Base-by-base conservation (phyloP, 2,113 vertebrate species). In the Gymnarchus niloticus region DNA sequence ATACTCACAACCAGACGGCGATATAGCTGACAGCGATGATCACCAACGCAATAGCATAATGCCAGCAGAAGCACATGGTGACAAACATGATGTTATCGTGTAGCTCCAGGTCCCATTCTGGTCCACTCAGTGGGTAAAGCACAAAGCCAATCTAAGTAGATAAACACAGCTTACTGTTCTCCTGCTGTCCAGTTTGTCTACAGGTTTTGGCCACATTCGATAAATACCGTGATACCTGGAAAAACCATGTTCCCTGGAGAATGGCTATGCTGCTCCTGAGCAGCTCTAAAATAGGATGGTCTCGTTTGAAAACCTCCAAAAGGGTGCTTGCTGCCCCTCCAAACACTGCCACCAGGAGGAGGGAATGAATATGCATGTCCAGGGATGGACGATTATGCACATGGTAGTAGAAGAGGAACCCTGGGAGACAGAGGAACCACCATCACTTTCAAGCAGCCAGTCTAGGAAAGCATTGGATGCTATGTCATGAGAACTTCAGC, bases 21-120 rank as follows among this genome's bases (percentile, higher is more conserved):
- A 80, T 80, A 84, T 94, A 95, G 85, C 91, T 95, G 23, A 90
- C 0, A 0, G 87, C 82, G 48, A 95, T 88, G 25, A 97, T 65
- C 46, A 93, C 84, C 81, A 96, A 28, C 0, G 97, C 93, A 0
- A 90, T 90, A 1, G 95, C 90, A 52, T 95, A 93, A 91, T 99
- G 98, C 98, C 98, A 99, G 91, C 97, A 98, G 93, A 97, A 99
- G 88, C 98, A 99, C 97, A 99, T 97, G 0, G 97, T 98, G 91
- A 98, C 89, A 54, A 99, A 99, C 96, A 98, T 99, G 90, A 97
- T 56, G 90, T 99, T 99, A 51, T 0, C 65, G 0, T 97, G 94
- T 14, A 90, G 90, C 0, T 88, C 37, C 87, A 94, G 88, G 81
- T 97, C 91, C 98, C 98, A 99, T 3, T 83, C 0, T 0, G 89